Evolutionary conservation across 92 coral and sea anemone species (phyloP).

Genomic region (Zoanthus sansibaricus): DNA sequence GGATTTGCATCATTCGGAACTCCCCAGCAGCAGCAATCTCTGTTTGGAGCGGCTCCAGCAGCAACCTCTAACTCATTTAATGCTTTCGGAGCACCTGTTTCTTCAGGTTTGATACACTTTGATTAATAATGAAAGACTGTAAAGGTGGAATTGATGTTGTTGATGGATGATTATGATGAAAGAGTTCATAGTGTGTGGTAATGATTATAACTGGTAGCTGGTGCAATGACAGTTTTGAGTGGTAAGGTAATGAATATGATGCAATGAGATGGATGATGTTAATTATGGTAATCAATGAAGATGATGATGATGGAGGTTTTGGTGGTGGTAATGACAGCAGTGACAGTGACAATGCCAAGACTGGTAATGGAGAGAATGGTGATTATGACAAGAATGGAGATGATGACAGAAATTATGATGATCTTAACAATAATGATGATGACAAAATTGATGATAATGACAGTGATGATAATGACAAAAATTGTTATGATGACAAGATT

Average conservation of each 20-base stretch:
- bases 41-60: conserved; percentile 36
- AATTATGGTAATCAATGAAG: too few relatives aligned
- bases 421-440: background rate
- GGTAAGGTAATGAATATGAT: background rate
- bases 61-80: conserved; percentile 69
- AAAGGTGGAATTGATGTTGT: too few relatives aligned
- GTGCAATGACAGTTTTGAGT: background rate
- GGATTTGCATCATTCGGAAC: conserved; percentile 93
- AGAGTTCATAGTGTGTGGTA: too few relatives aligned
- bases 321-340: background rate
- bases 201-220: background rate
- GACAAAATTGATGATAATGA: background rate
- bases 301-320: background rate
- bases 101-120: conserved; percentile 66
- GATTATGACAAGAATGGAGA: background rate
- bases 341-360: background rate
- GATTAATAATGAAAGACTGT: background rate
- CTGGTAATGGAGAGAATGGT: background rate
- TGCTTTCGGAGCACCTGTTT: conserved; percentile 80
- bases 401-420: background rate
- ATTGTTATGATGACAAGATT: too few relatives aligned
- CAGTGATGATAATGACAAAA: too few relatives aligned
- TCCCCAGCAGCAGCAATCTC: conserved; percentile 62
- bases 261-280: background rate
- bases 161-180: too few relatives aligned